A percentile compares a stretch with the other conserved stretches of the same genome.
phyloP scores from a whole-genome alignment of 2,113 vertebrate genomes.

The Sinocyclocheilus maitianheensis region DNA sequence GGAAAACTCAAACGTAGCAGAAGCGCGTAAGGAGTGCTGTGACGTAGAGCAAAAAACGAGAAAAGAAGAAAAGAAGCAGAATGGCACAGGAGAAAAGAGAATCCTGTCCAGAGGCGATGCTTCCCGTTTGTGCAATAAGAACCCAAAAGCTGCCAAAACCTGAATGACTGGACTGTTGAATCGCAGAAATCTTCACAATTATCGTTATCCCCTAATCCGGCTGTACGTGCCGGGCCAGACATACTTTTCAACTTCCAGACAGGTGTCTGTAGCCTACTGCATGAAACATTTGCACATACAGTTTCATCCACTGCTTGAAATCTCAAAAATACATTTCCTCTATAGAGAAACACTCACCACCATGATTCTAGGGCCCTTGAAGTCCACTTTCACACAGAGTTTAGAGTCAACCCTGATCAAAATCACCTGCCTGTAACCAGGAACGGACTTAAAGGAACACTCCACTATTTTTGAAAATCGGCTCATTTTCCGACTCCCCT shows the following conservation, averaged over 20 bases:
- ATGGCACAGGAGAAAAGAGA: conserved; percentile 56
- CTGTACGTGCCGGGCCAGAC: conserved; percentile 64
- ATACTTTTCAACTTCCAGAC: conserved; percentile 48
- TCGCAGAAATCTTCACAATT: conserved; percentile 77
- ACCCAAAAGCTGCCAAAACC: conserved; percentile 72
- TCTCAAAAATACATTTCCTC: background rate
- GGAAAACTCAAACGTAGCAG: conserved; percentile 74
- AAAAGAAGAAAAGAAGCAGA: conserved; percentile 66
- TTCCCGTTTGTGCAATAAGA: conserved; percentile 72
- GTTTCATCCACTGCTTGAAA: background rate
- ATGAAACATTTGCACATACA: background rate
- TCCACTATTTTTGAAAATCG: no score
- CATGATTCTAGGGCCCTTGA: background rate
- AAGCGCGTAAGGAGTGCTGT: conserved; percentile 67
- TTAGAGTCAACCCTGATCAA: background rate
- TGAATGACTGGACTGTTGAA: conserved; percentile 79
- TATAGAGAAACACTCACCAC: background rate
- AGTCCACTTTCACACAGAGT: background rate
- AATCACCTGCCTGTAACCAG: background rate
- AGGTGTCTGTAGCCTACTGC: background rate
- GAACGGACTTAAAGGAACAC: no score
- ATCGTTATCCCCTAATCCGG: conserved; percentile 71
- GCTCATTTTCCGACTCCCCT: no score
- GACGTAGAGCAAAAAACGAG: conserved; percentile 59
- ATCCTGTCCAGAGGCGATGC: conserved; percentile 73